Evolutionary conservation across 2,113 vertebrate genomes (phyloP), one percentile per base, ranked within the genome.

Genomic region (Oplegnathus fasciatus): DNA sequence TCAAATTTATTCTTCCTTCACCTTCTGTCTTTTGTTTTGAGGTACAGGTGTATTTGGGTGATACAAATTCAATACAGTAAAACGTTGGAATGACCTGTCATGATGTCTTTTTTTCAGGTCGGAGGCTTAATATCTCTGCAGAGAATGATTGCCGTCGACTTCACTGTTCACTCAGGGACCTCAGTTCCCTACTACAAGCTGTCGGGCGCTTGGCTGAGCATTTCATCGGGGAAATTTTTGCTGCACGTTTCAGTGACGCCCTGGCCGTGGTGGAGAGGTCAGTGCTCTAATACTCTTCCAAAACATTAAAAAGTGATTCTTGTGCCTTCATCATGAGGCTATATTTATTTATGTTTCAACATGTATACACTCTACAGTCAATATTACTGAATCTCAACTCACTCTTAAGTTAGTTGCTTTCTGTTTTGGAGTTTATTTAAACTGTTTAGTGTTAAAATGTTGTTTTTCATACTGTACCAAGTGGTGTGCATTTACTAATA

Each of bases 221-320:
- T 90, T 99, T 99, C 88, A 99, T 93, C 0, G 98, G 98, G 1
- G 98, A 99, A 0, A 95, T 98, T 58, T 99, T 99, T 62, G 97
- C 96, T 2, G 95, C 96, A 7, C 95, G 98, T 78, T 99, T 99
- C 93, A 97, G 67, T 0, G 97, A 99, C 0, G 97, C 98, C 24
- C 96, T 97, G 54, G 97, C 97, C 0, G 97, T 99, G 2, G 98
- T 99, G 85, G 98, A 99, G 94, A 98, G 98, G 98, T 99, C 40
- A 22, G 91, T 87, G 9, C 20, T 68, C 26, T 22, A 13, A 32
- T 66, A 11, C 13, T 44, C 10, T 24, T 48, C 15, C 9, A 30
- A 67, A 80, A 32, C 5, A 13, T 44, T 28, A 17, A 66, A 44
- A 66, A 44, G 0, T 24, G 1, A n/a, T 46, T 64, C 9, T 46